Base-by-base conservation (phyloP, 92 coral and sea anemone genomes). In the Micromussa lordhowensis region DNA sequence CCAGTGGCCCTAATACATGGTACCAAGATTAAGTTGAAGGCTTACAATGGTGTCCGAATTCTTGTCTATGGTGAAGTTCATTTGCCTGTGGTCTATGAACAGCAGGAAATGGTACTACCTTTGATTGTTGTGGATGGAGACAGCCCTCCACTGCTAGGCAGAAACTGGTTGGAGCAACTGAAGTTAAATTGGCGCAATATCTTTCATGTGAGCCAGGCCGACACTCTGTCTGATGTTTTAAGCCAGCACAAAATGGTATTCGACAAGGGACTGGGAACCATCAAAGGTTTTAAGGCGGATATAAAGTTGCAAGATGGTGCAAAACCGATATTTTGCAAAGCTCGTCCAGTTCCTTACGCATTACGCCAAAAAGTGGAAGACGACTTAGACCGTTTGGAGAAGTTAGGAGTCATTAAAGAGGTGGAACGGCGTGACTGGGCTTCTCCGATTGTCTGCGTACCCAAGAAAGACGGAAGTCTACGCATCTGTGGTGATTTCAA, bases 401-500 rank as follows among this genome's bases (percentile, higher is more conserved):
- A 68, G 10, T 48, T 78, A 30, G 91, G 91, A 68, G 78, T 88
- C 19, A 61, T 87, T 26, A 54, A 79, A 82, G 83, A 80, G 48
- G 86, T 91, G 82, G 87, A 91, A 78, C 85, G 82, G 7, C 74
- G 93, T 59, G 87, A 68, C 68, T 83, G 89, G 91, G 94, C 87
- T 17, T 88, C 75, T 21, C 91, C 91, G 0, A 88, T 92, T 64
- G 82, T 88, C 17, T 74, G 91, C 32, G 94, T 85, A 12, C 81
- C 90, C 34, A 91, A 84, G 57, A 81, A 86, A 40, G 92, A 91
- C 84, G 85, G 81, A 69, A 83, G 83, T n/a, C 32, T 92, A 22
- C 86, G 94, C 68, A 78, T 92, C 74, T 92, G 91, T 77, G 93
- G n/a, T 40, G 93, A 91, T 28, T 82, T 83, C 80, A 78, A 83